Evolutionary conservation across 2,113 vertebrate genomes (phyloP).

Genomic region (Micronycteris hirsuta): DNA sequence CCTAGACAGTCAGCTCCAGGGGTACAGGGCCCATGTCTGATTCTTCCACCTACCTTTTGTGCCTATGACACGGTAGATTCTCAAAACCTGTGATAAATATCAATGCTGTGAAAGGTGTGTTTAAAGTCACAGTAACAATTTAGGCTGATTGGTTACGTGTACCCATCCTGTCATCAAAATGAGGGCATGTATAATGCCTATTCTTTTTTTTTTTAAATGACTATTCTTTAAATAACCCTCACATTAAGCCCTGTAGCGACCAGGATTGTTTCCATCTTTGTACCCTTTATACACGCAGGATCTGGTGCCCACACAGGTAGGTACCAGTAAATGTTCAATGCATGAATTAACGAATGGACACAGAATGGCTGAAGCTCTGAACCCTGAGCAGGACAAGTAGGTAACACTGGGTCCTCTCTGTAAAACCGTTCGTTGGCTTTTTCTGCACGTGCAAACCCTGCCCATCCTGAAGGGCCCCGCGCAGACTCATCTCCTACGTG

Average conservation of each 20-base stretch:
- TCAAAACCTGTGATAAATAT: neutral
- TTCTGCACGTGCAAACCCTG: neutral
- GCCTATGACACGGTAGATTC: neutral
- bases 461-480: neutral
- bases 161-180: neutral
- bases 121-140: neutral
- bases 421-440: neutral
- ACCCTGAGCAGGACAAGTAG: neutral
- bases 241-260: neutral
- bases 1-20: neutral
- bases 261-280: neutral
- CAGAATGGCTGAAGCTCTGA: neutral
- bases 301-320: neutral
- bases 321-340: neutral
- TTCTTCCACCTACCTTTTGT: neutral
- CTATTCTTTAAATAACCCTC: neutral
- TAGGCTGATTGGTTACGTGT: neutral
- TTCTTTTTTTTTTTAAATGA: neutral
- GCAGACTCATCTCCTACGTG: neutral
- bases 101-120: neutral
- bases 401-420: neutral
- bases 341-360: neutral
- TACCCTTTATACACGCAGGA: neutral
- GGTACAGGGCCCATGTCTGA: neutral
- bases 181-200: neutral